Evolutionary conservation across 1,140 invertebrate genomes (phyloP), one percentile per base, ranked within the genome.

Genomic region (Macrostomum lignano): DNA sequence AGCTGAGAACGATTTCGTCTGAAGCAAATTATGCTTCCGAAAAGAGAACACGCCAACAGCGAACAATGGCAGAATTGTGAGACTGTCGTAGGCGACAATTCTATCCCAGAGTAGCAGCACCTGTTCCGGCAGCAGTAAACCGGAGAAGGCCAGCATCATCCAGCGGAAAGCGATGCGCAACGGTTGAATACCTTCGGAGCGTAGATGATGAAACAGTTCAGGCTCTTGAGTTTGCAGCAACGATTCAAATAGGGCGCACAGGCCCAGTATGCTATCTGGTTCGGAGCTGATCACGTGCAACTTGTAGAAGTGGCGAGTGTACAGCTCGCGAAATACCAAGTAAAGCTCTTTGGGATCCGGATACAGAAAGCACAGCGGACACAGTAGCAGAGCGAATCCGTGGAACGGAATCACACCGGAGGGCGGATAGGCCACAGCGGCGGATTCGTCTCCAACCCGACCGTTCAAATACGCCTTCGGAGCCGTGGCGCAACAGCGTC

Each of bases 321-420:
- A 93, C 48, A 91, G 73, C 7, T 78, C 72, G 22, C 77, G 64
- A 52, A 88, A 86, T 2, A 77, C 70, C 38, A 69, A 79, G 51
- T 91, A 91, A 17, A 88, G 64, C 17, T 67, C 64, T 1, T 74
- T 67, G 0, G 77, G 71, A 40, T 86, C 74, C 41, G 81, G 72
- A 49, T 73, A 88, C 14, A 91, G 49, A 47, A 82, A 93, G 51
- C 81, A 88, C 45, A 93, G 72, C 5, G 82, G 81, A 0, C 78
- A 75, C 31, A 79, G 79, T 81, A 82, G 86, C 81, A 93, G 88
- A 6, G 79, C 74, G 49, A 91, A 88, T 1, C 81, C 82, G 52
- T 91, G 79, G 52, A 86, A 91, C 5, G 82, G 82, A 43, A 91
- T 78, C 11, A 91, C 69, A 3, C 79, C 81, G 58, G 73, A 81